Conservation (phyloP, 2,888 invertebrate species). For the Linnaemya tessellans region DNA sequence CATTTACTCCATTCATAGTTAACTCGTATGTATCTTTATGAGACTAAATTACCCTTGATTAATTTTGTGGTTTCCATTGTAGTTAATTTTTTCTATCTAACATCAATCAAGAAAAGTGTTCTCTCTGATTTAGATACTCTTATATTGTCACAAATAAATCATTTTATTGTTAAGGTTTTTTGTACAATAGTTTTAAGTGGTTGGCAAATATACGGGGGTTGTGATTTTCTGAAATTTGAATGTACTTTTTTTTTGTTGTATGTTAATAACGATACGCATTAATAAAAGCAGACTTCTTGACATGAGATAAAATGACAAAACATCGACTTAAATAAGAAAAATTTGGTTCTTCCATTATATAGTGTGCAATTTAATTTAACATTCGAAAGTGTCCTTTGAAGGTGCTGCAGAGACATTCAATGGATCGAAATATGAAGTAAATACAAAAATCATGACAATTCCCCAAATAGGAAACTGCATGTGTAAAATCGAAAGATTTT, state of each 20-base stretch:
- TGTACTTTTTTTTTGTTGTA: not conserved
- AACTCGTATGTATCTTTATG: too few relatives aligned
- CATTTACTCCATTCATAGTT: too few relatives aligned
- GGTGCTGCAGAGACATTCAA: too few relatives aligned
- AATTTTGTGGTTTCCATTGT: not conserved
- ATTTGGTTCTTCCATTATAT: not conserved
- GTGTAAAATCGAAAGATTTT: too few relatives aligned
- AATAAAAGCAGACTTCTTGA: not conserved
- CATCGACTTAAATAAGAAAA: not conserved
- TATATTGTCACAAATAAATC: slow-evolving; percentile 65
- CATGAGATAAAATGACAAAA: not conserved
- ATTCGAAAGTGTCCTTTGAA: too few relatives aligned
- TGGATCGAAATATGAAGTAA: too few relatives aligned
- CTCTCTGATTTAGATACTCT: slow-evolving; percentile 57
- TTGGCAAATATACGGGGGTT: not conserved
- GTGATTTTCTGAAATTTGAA: not conserved
- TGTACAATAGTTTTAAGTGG: not conserved
- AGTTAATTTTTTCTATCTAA: not conserved
- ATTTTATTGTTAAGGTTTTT: not conserved
- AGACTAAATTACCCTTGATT: not conserved
- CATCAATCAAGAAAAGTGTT: slow-evolving; percentile 66
- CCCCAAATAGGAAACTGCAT: too few relatives aligned
- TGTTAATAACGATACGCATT: not conserved
- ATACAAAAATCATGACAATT: too few relatives aligned
- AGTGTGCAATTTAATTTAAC: not conserved